Percentiles rank a stretch among this genome's conserved stretches.
Conservation (phyloP, 2,113 vertebrate species). For the Circaetus cinerascens region DNA sequence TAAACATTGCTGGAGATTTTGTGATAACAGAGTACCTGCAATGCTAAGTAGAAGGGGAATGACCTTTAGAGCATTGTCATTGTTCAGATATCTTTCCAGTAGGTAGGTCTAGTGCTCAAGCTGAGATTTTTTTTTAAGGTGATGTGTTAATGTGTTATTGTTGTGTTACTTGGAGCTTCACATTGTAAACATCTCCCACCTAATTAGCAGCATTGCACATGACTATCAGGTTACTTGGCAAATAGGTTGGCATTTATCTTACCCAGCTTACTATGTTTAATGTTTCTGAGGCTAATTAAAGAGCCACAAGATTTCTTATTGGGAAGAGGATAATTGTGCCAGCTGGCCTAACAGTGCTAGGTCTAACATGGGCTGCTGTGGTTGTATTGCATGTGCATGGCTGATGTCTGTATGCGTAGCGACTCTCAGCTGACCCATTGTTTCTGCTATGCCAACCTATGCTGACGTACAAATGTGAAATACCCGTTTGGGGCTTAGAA, state of each 20-base stretch:
- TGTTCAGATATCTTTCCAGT: not conserved
- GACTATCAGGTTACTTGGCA: not conserved
- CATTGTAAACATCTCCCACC: not conserved
- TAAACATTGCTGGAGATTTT: constrained; percentile 42
- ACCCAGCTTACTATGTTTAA: not conserved
- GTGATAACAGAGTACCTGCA: not conserved
- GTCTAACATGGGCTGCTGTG: rapidly evolving
- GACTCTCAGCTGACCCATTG: not conserved
- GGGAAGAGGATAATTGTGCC: not conserved
- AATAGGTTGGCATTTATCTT: not conserved
- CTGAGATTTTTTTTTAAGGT: not conserved
- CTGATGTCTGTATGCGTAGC: not conserved
- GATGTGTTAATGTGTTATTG: constrained; percentile 1
- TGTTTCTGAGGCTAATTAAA: not conserved
- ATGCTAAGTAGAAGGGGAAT: not conserved
- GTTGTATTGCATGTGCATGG: not conserved
- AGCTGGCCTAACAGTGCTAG: not conserved
- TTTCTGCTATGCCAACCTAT: not conserved
- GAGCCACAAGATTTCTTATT: not conserved
- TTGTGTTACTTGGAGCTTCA: not conserved
- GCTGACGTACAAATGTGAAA: not conserved
- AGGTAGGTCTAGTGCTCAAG: not conserved
- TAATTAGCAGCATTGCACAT: not conserved
- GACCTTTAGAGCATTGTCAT: not conserved
- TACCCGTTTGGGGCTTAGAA: not conserved